A percentile compares a stretch with the other conserved stretches of the same genome.
These are phyloP conservation scores for Cancer borealis DNA, from an alignment of 2,888 invertebrate species.

Conservation along the genomic window DNA sequence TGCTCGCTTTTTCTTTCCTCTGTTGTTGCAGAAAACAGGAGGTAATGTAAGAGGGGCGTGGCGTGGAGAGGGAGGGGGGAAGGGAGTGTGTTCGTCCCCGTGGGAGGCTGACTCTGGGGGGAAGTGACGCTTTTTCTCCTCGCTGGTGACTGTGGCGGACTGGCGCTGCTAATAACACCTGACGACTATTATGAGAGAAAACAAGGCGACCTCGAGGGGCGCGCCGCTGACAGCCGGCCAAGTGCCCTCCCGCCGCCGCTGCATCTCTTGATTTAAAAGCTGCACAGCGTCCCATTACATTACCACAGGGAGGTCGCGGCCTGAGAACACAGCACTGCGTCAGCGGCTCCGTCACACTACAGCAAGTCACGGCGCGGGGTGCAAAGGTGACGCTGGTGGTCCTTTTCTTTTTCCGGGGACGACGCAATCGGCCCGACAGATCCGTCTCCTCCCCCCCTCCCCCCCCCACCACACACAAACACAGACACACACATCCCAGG, in stretches of 20 bases:
- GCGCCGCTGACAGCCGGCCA: conserved; percentile 31
- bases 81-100: conserved; percentile 14
- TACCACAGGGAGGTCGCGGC: background rate
- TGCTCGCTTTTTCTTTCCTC: background rate
- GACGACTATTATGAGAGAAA: conserved; percentile 57
- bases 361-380: background rate
- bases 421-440: background rate
- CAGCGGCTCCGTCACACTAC: background rate
- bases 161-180: conserved; percentile 54
- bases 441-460: background rate
- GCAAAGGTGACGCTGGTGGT: background rate
- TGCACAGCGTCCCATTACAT: conserved; percentile 46
- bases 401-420: background rate
- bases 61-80: background rate
- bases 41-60: conserved; percentile 44
- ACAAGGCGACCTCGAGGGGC: conserved; percentile 1
- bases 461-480: too few species aligned
- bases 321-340: background rate
- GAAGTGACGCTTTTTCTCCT: conserved; percentile 33
- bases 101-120: conserved; percentile 39
- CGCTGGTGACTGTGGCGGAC: conserved; percentile 12
- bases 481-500: background rate
- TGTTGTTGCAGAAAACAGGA: conserved; percentile 55
- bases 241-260: conserved; percentile 16
- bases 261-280: conserved; percentile 44